phyloP scores from a whole-genome alignment of 2,113 vertebrate species.

The Megalops atlanticus region DNA sequence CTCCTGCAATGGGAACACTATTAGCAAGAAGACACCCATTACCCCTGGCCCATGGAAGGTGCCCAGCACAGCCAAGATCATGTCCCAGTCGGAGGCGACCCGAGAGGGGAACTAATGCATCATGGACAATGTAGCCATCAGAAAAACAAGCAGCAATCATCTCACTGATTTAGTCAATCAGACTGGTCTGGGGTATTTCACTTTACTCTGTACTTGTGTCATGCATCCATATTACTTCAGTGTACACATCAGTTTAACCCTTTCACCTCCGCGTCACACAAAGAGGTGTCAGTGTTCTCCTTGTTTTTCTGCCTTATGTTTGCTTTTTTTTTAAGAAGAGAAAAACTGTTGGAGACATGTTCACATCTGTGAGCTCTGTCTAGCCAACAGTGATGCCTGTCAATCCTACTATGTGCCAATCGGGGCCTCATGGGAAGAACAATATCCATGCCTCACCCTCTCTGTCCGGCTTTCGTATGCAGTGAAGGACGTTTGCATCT shows the following conservation, averaged over 20 bases:
- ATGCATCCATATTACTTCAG: not conserved
- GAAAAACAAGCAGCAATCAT: not conserved
- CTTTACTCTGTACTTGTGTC: slow-evolving; percentile 53
- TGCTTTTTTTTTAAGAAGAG: not conserved
- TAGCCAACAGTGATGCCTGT: slow-evolving; percentile 29
- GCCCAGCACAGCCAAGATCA: slow-evolving; percentile 75
- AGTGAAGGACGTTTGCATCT: slow-evolving; percentile 39
- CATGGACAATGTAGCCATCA: not conserved
- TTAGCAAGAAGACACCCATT: slow-evolving; percentile 77
- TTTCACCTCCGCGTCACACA: not conserved
- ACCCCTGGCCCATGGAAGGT: slow-evolving; percentile 94
- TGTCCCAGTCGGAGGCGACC: slow-evolving; percentile 59
- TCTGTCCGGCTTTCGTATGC: slow-evolving; percentile 53
- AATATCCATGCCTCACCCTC: slow-evolving; percentile 43
- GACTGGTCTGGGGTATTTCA: slow-evolving; percentile 32
- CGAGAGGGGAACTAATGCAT: slow-evolving; percentile 50
- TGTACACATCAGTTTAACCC: not conserved
- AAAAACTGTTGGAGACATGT: not conserved
- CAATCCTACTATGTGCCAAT: slow-evolving; percentile 60
- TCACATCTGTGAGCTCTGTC: slow-evolving; percentile 6
- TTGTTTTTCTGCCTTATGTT: not conserved
- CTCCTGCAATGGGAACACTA: slow-evolving; percentile 58
- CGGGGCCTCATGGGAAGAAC: slow-evolving; percentile 55
- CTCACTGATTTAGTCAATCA: slow-evolving; percentile 7
- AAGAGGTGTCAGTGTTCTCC: not conserved